These are phyloP conservation scores for Carabus problematicus DNA, from an alignment of 2,888 invertebrate genomes.

Conservation along the genomic window DNA sequence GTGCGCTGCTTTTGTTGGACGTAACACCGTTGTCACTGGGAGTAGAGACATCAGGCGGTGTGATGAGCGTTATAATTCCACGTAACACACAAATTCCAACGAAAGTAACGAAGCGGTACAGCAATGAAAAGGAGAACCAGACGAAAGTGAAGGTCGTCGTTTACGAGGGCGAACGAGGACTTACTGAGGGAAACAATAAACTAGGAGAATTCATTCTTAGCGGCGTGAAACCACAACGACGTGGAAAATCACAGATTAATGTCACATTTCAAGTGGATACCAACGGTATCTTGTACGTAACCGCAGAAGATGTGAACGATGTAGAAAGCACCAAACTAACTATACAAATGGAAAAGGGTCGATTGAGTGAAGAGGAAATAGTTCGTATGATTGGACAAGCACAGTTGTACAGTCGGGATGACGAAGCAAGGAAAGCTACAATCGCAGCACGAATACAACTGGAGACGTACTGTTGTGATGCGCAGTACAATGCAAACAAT, in stretches of 20 bases:
- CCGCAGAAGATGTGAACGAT: constrained; percentile 43
- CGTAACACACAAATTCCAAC: constrained; percentile 45
- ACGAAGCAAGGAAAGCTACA: constrained; percentile 16
- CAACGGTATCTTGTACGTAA: constrained; percentile 47
- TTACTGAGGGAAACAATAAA: constrained; percentile 39
- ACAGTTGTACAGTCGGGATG: constrained; percentile 14
- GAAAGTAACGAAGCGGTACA: constrained; percentile 38
- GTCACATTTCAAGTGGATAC: constrained; percentile 43
- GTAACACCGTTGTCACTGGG: constrained; percentile 49
- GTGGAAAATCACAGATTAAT: constrained; percentile 35
- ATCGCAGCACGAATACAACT: constrained; percentile 24
- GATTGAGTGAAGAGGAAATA: constrained; percentile 23
- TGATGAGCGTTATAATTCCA: constrained; percentile 47
- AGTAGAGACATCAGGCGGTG: constrained; percentile 43
- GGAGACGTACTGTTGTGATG: constrained; percentile 27
- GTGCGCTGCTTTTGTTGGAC: constrained; percentile 44
- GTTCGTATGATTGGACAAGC: constrained; percentile 28
- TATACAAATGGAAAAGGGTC: constrained; percentile 22
- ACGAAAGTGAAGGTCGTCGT: constrained; percentile 40
- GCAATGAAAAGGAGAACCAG: constrained; percentile 41
- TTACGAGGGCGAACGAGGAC: constrained; percentile 44
- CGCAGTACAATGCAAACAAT: constrained; percentile 20
- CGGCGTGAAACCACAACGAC: constrained; percentile 38
- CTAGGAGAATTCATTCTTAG: constrained; percentile 43
- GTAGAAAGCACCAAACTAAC: constrained; percentile 10